Base-by-base conservation (phyloP, 2,888 invertebrate genomes). In the Papilio elwesi region DNA sequence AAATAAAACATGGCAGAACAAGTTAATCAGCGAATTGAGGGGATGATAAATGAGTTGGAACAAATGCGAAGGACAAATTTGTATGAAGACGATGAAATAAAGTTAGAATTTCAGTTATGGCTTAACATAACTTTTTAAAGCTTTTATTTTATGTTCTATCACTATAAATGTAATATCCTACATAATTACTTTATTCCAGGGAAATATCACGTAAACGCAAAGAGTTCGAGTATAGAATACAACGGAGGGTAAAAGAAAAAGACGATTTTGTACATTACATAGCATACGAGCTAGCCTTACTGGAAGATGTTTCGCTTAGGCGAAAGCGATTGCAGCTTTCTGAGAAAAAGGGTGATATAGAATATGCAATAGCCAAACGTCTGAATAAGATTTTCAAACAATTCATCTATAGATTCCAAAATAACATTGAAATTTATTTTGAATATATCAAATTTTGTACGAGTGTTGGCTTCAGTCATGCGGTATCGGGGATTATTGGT, bases 401-500 rank as follows among this genome's bases (percentile, higher is more conserved):
- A 78, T 95, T 96, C 26, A 93, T 96, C 70, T 92, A 93, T 49
- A 94, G 95, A 76, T 97, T 96, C 82, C 95, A 96, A 80, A 94
- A 96, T 81, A 97, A 98, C 82, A 88, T 96, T 53, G 94, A 96
- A 77, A 92, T 98, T 71, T 97, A 97, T 95, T 94, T 97, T 80
- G 96, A 96, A 59, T 97, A 96, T 81, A 96, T 98, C 69, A 96
- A 96, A 81, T 98, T 97, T 85, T 96, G 96, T 80, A 96, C 95
- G 80, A 94, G 95, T 84, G 95, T 96, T 43, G 93, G 95, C 9
- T 95, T 94, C 78, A 87, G 92, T 38, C 84, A 91, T 68, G 94
- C 95, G 64, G 93, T 95, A 16, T 93, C 95, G 10, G 90, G 93
- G 15, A 94, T 95, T 68, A 94, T 96, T 75, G 94, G 95, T 75